A percentile compares a stretch with the other conserved stretches of the same genome.
phyloP scores from a whole-genome alignment of 2,888 invertebrate species.

The Linhomoeus sp. region DNA sequence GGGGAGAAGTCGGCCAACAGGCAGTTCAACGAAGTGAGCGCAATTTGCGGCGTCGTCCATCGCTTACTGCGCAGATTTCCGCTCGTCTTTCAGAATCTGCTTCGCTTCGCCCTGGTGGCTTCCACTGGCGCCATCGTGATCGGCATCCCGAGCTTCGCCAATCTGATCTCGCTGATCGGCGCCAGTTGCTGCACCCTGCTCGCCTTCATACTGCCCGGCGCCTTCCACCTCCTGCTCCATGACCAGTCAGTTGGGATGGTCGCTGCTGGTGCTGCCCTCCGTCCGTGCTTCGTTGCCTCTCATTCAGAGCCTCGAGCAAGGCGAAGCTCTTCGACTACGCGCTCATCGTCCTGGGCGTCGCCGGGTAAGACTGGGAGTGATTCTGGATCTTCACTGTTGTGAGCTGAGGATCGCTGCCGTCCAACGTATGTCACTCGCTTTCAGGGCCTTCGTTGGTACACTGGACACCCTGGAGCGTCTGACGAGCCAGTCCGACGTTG shows the following conservation, averaged over 20 bases:
- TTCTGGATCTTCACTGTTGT: background rate
- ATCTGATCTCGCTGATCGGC: slow-evolving; percentile 33
- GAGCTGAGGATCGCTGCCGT: too few species aligned
- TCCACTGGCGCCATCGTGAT: slow-evolving; percentile 30
- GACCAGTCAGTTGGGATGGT: slow-evolving; percentile 20
- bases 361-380: background rate
- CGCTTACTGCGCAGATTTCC: too few species aligned
- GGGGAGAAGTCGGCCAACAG: background rate
- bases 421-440: background rate
- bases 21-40: slow-evolving; percentile 2
- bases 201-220: slow-evolving; percentile 32
- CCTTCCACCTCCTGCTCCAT: slow-evolving; percentile 29
- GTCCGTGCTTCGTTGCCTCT: background rate
- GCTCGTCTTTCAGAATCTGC: slow-evolving; percentile 28
- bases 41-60: too few species aligned
- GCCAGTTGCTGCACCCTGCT: slow-evolving; percentile 33
- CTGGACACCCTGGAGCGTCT: background rate
- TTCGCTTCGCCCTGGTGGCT: slow-evolving; percentile 28
- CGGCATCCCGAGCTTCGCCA: slow-evolving; percentile 31
- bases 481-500: too few species aligned
- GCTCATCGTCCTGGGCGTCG: background rate
- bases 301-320: background rate
- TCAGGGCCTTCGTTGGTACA: slow-evolving; percentile 1
- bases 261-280: background rate
- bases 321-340: background rate